Conservation (phyloP, 2,113 vertebrate genomes). For the Rutilus rutilus region DNA sequence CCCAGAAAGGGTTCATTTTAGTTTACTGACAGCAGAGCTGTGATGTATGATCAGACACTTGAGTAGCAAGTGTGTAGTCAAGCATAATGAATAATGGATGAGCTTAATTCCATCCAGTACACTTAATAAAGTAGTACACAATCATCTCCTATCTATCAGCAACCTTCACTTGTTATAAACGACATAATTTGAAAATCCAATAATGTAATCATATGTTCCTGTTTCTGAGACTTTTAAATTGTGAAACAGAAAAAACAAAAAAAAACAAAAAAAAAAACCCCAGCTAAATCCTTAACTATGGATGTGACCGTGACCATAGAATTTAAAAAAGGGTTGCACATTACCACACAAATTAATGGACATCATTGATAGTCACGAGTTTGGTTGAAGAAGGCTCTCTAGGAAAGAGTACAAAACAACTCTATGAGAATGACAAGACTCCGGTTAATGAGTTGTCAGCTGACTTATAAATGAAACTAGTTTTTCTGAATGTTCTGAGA, state of each 20-base stretch:
- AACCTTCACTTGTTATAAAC: background rate
- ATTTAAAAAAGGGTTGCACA: background rate
- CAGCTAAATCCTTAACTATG: background rate
- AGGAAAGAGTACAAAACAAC: constrained; percentile 39
- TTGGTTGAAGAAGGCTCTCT: constrained; percentile 19
- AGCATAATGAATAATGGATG: background rate
- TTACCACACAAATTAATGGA: constrained; percentile 10
- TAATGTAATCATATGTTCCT: no score
- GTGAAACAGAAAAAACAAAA: no score
- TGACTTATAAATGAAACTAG: constrained; percentile 33
- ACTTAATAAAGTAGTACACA: background rate
- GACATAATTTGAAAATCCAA: background rate
- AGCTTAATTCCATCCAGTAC: background rate
- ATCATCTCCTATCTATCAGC: background rate
- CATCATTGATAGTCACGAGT: constrained; percentile 39
- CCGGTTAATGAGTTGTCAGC: constrained; percentile 28
- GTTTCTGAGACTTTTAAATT: background rate
- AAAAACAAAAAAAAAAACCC: rapidly evolving
- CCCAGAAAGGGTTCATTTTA: background rate
- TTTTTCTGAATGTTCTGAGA: background rate
- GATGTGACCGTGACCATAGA: background rate
- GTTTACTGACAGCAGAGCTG: background rate
- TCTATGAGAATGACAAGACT: constrained; percentile 9
- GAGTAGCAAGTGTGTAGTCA: background rate
- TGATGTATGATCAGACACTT: background rate